phyloP scores from a whole-genome alignment of 2,113 vertebrate species.

The Ivindomyrus marchei region DNA sequence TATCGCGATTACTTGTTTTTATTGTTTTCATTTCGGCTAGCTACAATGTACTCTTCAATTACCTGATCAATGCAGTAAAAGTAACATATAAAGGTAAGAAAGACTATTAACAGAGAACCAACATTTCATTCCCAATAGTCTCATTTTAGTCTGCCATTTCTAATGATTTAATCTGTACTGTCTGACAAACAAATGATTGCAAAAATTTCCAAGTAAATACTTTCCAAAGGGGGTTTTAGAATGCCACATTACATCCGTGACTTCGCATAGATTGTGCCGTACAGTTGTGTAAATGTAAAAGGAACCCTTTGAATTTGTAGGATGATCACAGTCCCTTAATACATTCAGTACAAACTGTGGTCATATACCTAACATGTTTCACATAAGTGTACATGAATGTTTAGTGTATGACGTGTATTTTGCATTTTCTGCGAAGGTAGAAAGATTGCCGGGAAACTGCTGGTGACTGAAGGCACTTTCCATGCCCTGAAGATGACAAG shows the following conservation, averaged over 20 bases:
- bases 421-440: not conserved
- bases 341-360: not conserved
- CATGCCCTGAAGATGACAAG: slow-evolving; percentile 41
- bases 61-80: not conserved
- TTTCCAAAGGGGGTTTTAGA: not conserved
- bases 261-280: not conserved
- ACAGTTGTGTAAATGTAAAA: not conserved
- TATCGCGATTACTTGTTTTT: not conserved
- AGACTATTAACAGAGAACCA: not conserved
- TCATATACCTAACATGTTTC: not conserved
- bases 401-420: not conserved
- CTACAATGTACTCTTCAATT: not conserved
- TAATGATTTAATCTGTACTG: not conserved
- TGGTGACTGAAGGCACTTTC: slow-evolving; percentile 31
- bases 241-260: not conserved
- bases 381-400: not conserved
- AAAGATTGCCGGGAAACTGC: slow-evolving; percentile 26
- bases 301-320: not conserved
- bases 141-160: not conserved
- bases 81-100: not conserved
- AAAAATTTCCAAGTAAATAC: not conserved
- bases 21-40: not conserved
- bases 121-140: not conserved
- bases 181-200: not conserved
- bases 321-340: not conserved